Evolutionary conservation across 2,797 vertebrate genomes (phyloP).

Genomic region (Rhabdophis nuchalis): DNA sequence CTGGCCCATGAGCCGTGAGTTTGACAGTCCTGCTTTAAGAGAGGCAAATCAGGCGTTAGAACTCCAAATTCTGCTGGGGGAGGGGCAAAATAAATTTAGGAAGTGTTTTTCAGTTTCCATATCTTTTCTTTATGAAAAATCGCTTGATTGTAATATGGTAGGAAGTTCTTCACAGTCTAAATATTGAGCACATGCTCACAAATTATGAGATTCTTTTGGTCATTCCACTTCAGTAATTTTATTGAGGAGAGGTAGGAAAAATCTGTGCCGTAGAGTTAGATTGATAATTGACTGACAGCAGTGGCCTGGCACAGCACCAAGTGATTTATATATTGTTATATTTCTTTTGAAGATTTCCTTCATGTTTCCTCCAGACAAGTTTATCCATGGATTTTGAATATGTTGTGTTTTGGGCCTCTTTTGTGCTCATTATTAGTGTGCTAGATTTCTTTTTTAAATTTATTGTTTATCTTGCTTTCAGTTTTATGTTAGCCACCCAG

Average conservation of each 20-base stretch:
- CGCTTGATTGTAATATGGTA: background rate
- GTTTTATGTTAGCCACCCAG: background rate
- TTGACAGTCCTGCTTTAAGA: background rate
- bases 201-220: background rate
- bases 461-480: background rate
- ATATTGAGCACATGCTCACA: background rate
- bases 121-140: background rate
- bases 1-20: rapidly evolving
- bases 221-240: background rate
- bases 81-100: background rate
- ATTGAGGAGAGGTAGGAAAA: background rate
- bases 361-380: background rate
- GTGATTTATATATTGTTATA: background rate
- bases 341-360: background rate
- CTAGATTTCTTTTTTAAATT: background rate
- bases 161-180: background rate
- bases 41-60: background rate
- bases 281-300: background rate
- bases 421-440: background rate
- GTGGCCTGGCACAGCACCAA: background rate
- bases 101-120: background rate
- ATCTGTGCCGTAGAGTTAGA: background rate
- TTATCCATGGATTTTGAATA: background rate
- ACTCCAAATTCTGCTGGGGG: background rate
- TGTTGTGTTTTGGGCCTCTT: background rate